Percentiles rank a stretch among this genome's conserved stretches.
phyloP scores from a whole-genome alignment of 2,888 invertebrate genomes.

The Cepaea hortensis region DNA sequence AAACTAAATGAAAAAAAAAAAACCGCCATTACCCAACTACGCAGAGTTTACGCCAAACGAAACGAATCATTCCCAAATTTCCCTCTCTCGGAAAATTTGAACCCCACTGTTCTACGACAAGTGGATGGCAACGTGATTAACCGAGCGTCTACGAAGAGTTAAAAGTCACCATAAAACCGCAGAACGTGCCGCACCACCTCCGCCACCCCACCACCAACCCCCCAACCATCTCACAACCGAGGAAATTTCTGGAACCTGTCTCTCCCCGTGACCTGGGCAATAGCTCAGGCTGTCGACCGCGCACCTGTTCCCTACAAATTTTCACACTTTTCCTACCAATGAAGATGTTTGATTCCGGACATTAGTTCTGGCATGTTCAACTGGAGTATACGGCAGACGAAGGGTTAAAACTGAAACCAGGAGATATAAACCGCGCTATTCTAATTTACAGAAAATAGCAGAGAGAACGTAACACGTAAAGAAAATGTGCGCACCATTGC shows the following conservation, averaged over 20 bases:
- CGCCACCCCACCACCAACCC: background rate
- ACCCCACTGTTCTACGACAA: too few species aligned
- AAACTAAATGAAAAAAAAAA: too few species aligned
- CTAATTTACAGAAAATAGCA: background rate
- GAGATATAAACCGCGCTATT: background rate
- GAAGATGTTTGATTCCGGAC: background rate
- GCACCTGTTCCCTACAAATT: conserved; percentile 41
- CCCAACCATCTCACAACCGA: background rate
- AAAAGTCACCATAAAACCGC: too few species aligned
- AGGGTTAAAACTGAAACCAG: background rate
- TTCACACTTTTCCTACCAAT: conserved; percentile 15
- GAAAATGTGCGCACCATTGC: too few species aligned
- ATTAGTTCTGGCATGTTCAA: background rate
- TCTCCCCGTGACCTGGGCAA: background rate
- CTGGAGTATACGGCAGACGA: background rate
- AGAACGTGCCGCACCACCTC: too few species aligned
- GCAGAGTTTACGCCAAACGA: too few species aligned
- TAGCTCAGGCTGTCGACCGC: background rate
- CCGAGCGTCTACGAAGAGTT: too few species aligned
- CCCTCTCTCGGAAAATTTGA: too few species aligned
- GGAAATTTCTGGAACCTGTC: background rate
- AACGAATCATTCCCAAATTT: too few species aligned
- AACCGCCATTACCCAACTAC: too few species aligned
- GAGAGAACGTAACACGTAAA: background rate
- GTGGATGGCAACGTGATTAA: too few species aligned